These are phyloP conservation scores for Dreissena rostriformis DNA, from an alignment of 1,140 invertebrate genomes.

Conservation along the genomic window DNA sequence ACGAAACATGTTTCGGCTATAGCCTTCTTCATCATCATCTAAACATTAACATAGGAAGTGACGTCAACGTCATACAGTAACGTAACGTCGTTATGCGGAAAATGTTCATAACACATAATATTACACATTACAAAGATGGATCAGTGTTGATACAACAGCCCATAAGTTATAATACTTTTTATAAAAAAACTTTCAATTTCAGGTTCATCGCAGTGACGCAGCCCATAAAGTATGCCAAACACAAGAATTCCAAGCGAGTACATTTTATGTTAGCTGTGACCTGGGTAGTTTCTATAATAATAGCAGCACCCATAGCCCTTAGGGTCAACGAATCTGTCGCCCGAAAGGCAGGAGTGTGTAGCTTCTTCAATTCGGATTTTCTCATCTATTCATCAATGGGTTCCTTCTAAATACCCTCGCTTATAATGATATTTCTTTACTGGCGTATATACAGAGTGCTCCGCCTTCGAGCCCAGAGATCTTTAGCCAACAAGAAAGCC, in stretches of 20 bases:
- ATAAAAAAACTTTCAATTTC: conserved; percentile 78
- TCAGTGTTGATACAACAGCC: too few species aligned
- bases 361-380: conserved; percentile 99
- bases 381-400: conserved; percentile 98
- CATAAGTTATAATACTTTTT: too few species aligned
- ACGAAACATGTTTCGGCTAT: too few species aligned
- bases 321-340: conserved; percentile 89
- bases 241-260: conserved; percentile 97
- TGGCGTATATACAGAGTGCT: conserved; percentile 98
- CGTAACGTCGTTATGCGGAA: too few species aligned
- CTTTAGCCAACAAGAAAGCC: conserved; percentile 44
- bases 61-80: too few species aligned
- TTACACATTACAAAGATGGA: too few species aligned
- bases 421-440: conserved; percentile 99
- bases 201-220: conserved; percentile 99
- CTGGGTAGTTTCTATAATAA: conserved; percentile 97
- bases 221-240: conserved; percentile 99
- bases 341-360: conserved; percentile 84
- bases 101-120: too few species aligned
- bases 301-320: conserved; percentile 96
- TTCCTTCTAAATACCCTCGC: conserved; percentile 99
- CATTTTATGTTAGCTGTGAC: conserved; percentile 97
- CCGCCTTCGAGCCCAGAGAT: conserved; percentile 87
- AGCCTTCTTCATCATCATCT: too few species aligned
- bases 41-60: too few species aligned